phyloP scores from a whole-genome alignment of 2,888 invertebrate genomes.

The Cryptocephalus primarius region DNA sequence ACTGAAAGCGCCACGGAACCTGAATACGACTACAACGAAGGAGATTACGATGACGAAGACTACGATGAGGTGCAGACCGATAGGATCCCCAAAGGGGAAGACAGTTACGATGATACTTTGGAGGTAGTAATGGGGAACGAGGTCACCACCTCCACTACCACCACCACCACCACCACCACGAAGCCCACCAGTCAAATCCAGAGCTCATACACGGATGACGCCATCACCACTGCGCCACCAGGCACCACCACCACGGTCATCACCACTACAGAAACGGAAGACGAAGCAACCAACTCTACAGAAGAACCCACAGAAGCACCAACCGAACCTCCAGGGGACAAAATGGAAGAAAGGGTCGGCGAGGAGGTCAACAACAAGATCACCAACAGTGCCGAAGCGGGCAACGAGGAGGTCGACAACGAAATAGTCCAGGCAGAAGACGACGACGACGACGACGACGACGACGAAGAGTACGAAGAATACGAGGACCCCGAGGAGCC shows the following conservation, averaged over 20 bases:
- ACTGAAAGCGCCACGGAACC: not conserved
- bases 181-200: not conserved
- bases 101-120: not conserved
- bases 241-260: no score
- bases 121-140: not conserved
- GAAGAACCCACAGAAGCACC: no score
- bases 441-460: not conserved
- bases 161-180: not conserved
- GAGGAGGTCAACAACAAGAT: no score
- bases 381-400: no score
- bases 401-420: not conserved
- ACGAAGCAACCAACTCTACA: no score
- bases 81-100: slow-evolving; percentile 1
- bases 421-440: not conserved
- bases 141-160: not conserved
- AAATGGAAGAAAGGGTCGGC: not conserved
- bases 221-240: no score
- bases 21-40: slow-evolving; percentile 7
- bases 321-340: not conserved
- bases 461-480: not conserved
- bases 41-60: slow-evolving; percentile 1
- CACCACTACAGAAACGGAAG: no score
- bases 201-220: no score
- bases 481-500: not conserved
- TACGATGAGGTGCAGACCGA: slow-evolving; percentile 5